Evolutionary conservation across 2,113 vertebrate genomes (phyloP), one percentile per base, ranked within the genome.

Genomic region (Aptenodytes forsteri): DNA sequence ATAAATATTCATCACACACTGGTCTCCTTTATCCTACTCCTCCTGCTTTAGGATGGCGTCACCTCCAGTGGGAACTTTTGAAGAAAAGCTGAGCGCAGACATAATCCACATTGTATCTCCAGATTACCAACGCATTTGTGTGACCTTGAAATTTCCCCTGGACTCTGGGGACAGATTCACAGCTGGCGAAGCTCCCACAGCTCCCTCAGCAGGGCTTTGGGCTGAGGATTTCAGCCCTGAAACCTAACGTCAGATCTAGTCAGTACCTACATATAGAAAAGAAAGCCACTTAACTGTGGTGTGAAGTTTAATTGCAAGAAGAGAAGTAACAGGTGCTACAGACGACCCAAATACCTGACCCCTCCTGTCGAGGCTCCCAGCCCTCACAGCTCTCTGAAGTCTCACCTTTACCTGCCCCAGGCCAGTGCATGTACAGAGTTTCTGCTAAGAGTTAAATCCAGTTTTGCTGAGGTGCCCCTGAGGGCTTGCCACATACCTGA

Each of bases 401-500:
- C 93, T 96, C 87, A 90, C 80, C 94, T 76, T 55, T 38, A 12
- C 58, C 92, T 90, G 94, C 95, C 97, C 81, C 90, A 90, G 93
- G 94, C 92, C 78, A 90, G 27, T 13, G 64, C 29, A 22, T 10
- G 59, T 10, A 54, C 78, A 40, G 82, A 93, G 91, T 97, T 97
- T 97, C 97, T 97, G 95, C 88, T 91, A 80, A 90, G 95, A 96
- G 92, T 95, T 97, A 92, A 96, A 92, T 22, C 61, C 98, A 98
- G 98, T 96, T 97, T 93, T 94, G 97, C 98, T 97, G 97, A 80
- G 88, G 78, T 96, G 80, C 88, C 97, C 91, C 89, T 9, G 29
- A 38, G 97, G 98, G 98, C 89, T 97, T 76, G 97, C 97, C 92
- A 91, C 99, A 99, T 99, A 97, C 98, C 98, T 97, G 84, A 97